Evolutionary conservation across 2,113 vertebrate species (phyloP), one percentile per base, ranked within the genome.

Genomic region (Lagopus muta): DNA sequence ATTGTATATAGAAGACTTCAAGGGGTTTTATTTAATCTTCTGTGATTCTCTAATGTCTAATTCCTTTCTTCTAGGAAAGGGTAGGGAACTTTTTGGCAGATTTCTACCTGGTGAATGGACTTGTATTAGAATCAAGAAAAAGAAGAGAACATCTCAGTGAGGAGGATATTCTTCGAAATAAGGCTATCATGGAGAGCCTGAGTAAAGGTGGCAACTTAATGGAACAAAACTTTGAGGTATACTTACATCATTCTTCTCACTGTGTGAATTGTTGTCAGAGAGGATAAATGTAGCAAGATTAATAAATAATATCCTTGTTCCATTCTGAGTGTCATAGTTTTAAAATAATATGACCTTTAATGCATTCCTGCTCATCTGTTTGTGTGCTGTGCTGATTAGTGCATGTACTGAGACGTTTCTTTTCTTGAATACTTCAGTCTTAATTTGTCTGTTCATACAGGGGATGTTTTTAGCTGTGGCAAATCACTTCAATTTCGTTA

Each of bases 151-250:
- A 99, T 85, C 98, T 99, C 90, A 99, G 98, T 48, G 99, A 99
- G 96, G 99, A 99, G 95, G 99, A 99, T 93, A 99, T 99, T 92
- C 97, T 99, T 96, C 98, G 99, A 92, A 99, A 99, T 92, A 99
- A 99, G 97, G 99, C 99, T 71, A 99, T 99, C 95, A 99, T 99
- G 99, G 99, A 99, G 98, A 99, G 99, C 96, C 98, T 99, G 82
- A 99, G 99, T 93, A 99, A 99, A 98, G 99, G 99, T 65, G 99
- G 99, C 65, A 99, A 98, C 93, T 96, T 99, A 90, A 98, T 99
- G 89, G 99, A 99, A 90, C 99, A 99, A 92, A 99, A 98, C 90
- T 99, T 99, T 82, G 99, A 99, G 99, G 99, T 99, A 97, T 24
- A 57, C 8, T 24, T 7, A 30, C 25, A 38, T 14, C 30, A 12